Percentiles rank a stretch among this genome's conserved stretches.
phyloP scores from a whole-genome alignment of 2,888 invertebrate species.

The Lycocerus yunnanus region DNA sequence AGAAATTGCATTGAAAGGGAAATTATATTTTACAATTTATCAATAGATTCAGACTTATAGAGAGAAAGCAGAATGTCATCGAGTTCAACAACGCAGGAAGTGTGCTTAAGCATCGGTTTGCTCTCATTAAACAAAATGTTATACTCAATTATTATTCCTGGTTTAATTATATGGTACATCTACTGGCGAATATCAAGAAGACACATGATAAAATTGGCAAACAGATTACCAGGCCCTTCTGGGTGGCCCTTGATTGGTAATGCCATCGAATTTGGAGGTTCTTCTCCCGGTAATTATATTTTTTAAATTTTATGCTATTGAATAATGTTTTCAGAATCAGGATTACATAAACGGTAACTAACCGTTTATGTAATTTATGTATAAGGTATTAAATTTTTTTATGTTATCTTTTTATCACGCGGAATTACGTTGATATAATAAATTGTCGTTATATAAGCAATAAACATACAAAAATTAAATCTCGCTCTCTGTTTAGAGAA shows the following conservation, averaged over 20 bases:
- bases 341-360: neutral
- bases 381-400: neutral
- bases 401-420: neutral
- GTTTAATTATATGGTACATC: slow-evolving; percentile 70
- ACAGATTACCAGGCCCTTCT: slow-evolving; percentile 72
- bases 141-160: slow-evolving; percentile 72
- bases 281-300: slow-evolving; percentile 67
- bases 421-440: too few relatives aligned
- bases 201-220: slow-evolving; percentile 71
- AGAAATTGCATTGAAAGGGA: slow-evolving; percentile 14
- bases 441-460: too few relatives aligned
- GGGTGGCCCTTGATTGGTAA: slow-evolving; percentile 77
- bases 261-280: slow-evolving; percentile 73
- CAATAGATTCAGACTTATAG: slow-evolving; percentile 9
- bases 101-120: slow-evolving; percentile 11
- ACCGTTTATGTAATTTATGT: neutral
- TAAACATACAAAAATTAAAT: too few relatives aligned
- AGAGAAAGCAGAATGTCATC: slow-evolving; percentile 40
- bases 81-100: slow-evolving; percentile 40
- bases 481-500: too few relatives aligned
- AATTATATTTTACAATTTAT: neutral
- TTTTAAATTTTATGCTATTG: neutral
- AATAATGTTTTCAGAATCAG: neutral
- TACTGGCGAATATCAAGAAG: slow-evolving; percentile 79
- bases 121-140: slow-evolving; percentile 67